Base-by-base conservation (phyloP, 2,797 vertebrate genomes). In the Columba guinea region DNA sequence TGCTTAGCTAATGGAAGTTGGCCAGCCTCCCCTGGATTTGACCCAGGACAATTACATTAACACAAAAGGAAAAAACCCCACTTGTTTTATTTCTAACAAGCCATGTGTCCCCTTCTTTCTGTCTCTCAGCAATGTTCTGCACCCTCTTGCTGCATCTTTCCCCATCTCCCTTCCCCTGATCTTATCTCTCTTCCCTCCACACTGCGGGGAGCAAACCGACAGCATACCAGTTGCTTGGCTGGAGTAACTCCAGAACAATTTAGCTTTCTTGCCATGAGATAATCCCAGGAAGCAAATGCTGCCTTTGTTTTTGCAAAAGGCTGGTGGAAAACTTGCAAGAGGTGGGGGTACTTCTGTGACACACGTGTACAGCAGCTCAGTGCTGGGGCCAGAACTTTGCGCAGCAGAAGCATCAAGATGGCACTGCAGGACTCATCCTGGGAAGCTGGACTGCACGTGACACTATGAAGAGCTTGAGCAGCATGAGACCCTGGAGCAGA, bases 1-100 rank as follows among this genome's bases (percentile, higher is more conserved):
- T 95, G 73, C 62, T 92, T 34, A 44, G 84, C 69, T 94, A 4
- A 46, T 89, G 89, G 82, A 75, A 86, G 69, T 70, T 88, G 69
- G 92, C 94, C 73, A 84, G 37, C 26, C 44, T 92, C 52, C n/a
- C 1, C 74, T 87, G 94, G 83, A 73, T 95, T 74, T 82, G 59
- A 67, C 89, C 67, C 85, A 79, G 69, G 39, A 90, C 79, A 79
- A 52, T 21, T 26, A 60, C 59, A 84, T 75, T 52, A 87, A 86
- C n/a, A 63, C 26, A 77, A 18, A 92, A 75, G 0, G 12, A 28
- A 52, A 53, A 65, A 79, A 2, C 0, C 6, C 18, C 5, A 15
- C n/a, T 91, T 95, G 28, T 85, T 94, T 92, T 84, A 52, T 73
- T 82, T 62, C 70, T 64, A 32, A 59, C 68, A 70, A 81, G 34